Base-by-base conservation (phyloP, 2,888 invertebrate species). In the Cerastis leucographa region DNA sequence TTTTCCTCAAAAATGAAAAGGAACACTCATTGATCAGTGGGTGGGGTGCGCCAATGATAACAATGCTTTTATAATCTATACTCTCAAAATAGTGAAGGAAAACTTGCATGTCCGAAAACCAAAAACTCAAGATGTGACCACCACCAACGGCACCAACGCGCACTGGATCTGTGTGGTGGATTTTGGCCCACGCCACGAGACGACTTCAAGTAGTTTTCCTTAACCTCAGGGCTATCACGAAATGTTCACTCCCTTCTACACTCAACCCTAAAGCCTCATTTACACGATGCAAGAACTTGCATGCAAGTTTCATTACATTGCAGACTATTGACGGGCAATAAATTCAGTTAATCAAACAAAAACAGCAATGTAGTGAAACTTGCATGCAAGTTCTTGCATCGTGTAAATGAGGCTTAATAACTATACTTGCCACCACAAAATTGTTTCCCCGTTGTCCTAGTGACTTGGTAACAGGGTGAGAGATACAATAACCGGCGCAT, bases 381-480 rank as follows among this genome's bases (percentile, higher is more conserved):
- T n/a, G n/a, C n/a, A n/a, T n/a, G n/a, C n/a, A n/a, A n/a, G n/a
- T n/a, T n/a, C n/a, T n/a, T n/a, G n/a, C n/a, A n/a, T n/a, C n/a
- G n/a, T n/a, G n/a, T n/a, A n/a, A n/a, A n/a, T n/a, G n/a, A n/a
- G n/a, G n/a, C n/a, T n/a, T n/a, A 72, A 61, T 71, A 68, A 29
- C 70, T 35, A 61, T 75, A 80, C 61, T 71, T 65, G 25, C 29
- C 46, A 51, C 54, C 22, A 19, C 59, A 76, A 86, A 71, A 86
- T 67, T 64, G 40, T 68, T 72, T 67, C 35, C 62, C 66, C 46
- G 65, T 46, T 68, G 76, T 76, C 73, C 77, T 22, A 83, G 74
- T 80, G 78, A 76, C 69, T 73, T 56, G 40, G 64, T 70, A 76
- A 76, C 74, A 79, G 84, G 88, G 85, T 82, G 68, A 77, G 75